phyloP scores from a whole-genome alignment of 1,140 invertebrate species.

The Aphaenogaster rudis region DNA sequence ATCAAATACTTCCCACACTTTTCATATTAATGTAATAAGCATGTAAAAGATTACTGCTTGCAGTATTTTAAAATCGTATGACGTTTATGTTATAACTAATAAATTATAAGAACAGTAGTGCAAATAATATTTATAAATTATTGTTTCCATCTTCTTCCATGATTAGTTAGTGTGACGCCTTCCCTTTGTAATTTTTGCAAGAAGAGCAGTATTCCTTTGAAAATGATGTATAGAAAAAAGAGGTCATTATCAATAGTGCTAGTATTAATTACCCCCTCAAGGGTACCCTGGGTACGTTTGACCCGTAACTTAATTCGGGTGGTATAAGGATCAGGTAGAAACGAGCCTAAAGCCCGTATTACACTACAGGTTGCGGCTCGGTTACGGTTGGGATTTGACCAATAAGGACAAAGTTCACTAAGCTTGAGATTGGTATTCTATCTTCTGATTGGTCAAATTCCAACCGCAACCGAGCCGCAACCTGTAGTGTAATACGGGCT shows the following conservation, averaged over 20 bases:
- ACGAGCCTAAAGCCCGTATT: too few species aligned
- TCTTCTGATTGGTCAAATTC: too few species aligned
- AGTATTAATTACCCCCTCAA: too few species aligned
- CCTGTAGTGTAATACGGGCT: too few species aligned
- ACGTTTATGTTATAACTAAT: neutral
- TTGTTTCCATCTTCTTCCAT: neutral
- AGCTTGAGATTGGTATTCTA: too few species aligned
- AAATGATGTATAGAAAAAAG: neutral
- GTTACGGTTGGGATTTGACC: too few species aligned
- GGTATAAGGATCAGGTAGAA: too few species aligned
- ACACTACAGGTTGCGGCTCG: too few species aligned
- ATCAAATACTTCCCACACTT: neutral
- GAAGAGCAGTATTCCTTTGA: neutral
- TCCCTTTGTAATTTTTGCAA: neutral
- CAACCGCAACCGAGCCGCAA: too few species aligned
- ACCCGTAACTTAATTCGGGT: too few species aligned
- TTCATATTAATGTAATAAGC: neutral
- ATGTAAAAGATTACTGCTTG: neutral
- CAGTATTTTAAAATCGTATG: neutral
- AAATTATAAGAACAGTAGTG: neutral
- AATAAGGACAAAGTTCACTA: too few species aligned
- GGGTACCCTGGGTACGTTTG: too few species aligned
- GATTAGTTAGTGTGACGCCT: neutral
- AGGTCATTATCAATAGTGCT: neutral
- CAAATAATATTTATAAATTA: neutral